Base-by-base conservation (phyloP, 2,113 vertebrate species). In the Hiodon alosoides region DNA sequence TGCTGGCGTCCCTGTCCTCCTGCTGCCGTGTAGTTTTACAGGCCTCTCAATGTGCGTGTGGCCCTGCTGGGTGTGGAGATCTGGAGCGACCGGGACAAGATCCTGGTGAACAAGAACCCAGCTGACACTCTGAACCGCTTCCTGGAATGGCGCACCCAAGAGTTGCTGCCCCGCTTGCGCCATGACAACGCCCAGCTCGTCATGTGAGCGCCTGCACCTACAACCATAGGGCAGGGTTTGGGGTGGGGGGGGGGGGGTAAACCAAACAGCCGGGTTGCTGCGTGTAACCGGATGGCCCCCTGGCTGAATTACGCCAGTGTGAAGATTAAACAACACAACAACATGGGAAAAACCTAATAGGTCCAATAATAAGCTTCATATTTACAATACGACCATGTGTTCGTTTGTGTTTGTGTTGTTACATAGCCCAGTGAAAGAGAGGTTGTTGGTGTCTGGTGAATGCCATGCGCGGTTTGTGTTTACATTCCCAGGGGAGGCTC, bases 171-270 rank as follows among this genome's bases (percentile, higher is more conserved):
- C 0, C 89, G 87, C 4, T 79, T 96, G 47, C 91, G 87, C 7
- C 95, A 98, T 0, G 97, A 98, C 88, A 98, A 94, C 0, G 94
- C 94, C 3, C 97, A 98, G 87, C 94, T 98, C 5, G 81, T 98
- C 77, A 96, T 93, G 96, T 98, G 89, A 89, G 94, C 70, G 17
- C n/a, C 3, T 7, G 14, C 14, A 31, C 31, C 31, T 31, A 31
- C 31, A 31, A 31, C 31, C 31, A 31, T 31, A 31, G 31, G 31
- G 31, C 31, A 31, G 31, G 31, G 31, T 31, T 31, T 31, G 48
- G 52, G 47, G 7, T 14, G 47, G 6, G 3, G 47, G 7, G 31
- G 6, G 51, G 16, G 4, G 3, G 2, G 2, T 3, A 47, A 5
- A 57, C 0, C 5, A 59, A 7, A 51, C 59, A 14, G 59, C 14